These are phyloP conservation scores for Eulemur macaco DNA, from an alignment of 2,113 vertebrate genomes.

Conservation along the genomic window DNA sequence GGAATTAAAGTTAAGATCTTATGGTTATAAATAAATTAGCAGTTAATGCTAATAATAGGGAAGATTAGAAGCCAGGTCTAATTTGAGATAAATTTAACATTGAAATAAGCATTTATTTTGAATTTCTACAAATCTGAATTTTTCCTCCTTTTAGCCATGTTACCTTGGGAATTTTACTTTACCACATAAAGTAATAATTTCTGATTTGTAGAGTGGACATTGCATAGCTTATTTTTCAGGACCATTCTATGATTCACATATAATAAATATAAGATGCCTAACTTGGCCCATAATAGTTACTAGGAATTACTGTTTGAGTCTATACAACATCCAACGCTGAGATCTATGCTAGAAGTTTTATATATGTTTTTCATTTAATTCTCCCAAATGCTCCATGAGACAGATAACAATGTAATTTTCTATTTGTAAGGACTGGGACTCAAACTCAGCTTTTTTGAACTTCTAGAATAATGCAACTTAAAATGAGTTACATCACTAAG, in stretches of 20 bases:
- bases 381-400: background rate
- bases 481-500: background rate
- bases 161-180: background rate
- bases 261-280: background rate
- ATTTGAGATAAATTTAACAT: background rate
- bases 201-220: background rate
- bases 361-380: background rate
- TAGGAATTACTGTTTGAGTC: background rate
- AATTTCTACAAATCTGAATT: background rate
- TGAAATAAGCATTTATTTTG: background rate
- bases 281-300: background rate
- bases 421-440: background rate
- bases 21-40: background rate
- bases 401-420: background rate
- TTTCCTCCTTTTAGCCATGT: background rate
- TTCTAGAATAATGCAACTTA: background rate
- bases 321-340: background rate
- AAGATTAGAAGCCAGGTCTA: background rate
- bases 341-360: background rate
- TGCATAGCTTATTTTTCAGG: background rate
- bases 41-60: background rate
- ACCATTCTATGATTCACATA: background rate
- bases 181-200: background rate
- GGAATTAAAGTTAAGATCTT: constrained; percentile 2
- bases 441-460: background rate